Percentiles rank a stretch among this genome's conserved stretches.
These are phyloP conservation scores for Leptopilina myrica DNA, from an alignment of 2,888 invertebrate genomes.

Conservation along the genomic window DNA sequence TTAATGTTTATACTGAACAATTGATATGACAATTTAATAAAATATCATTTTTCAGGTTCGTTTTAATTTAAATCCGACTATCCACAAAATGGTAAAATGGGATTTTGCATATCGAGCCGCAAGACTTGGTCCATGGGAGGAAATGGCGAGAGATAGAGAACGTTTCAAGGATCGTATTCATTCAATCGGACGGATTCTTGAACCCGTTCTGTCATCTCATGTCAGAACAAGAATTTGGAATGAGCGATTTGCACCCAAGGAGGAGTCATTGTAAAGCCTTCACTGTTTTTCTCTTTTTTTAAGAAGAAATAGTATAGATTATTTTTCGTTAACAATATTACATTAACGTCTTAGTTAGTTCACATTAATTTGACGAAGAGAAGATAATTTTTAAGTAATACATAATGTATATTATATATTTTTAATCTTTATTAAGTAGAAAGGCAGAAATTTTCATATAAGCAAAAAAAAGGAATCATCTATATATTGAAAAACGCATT, in stretches of 20 bases:
- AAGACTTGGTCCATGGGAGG: constrained; percentile 80
- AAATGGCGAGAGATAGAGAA: constrained; percentile 78
- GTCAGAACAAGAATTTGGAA: constrained; percentile 77
- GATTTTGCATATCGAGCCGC: constrained; percentile 79
- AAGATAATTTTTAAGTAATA: neutral
- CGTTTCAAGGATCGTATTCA: constrained; percentile 77
- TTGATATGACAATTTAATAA: too few relatives aligned
- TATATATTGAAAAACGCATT: neutral
- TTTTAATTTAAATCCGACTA: constrained; percentile 75
- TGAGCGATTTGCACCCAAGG: constrained; percentile 71
- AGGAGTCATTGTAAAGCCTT: constrained; percentile 45
- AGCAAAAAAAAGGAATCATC: neutral
- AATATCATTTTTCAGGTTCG: constrained; percentile 75
- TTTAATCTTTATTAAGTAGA: neutral
- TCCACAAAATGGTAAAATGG: constrained; percentile 79
- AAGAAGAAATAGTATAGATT: neutral
- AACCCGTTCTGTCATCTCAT: constrained; percentile 74
- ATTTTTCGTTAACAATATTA: constrained; percentile 13
- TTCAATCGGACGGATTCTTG: constrained; percentile 71
- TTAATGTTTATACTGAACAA: too few relatives aligned
- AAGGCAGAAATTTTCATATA: neutral
- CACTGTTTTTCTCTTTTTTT: neutral
- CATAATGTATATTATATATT: neutral
- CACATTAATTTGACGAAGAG: constrained; percentile 24
- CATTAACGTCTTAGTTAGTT: neutral